Evolutionary conservation across 2,888 invertebrate genomes (phyloP).

Genomic region (Amblyteles armatorius): DNA sequence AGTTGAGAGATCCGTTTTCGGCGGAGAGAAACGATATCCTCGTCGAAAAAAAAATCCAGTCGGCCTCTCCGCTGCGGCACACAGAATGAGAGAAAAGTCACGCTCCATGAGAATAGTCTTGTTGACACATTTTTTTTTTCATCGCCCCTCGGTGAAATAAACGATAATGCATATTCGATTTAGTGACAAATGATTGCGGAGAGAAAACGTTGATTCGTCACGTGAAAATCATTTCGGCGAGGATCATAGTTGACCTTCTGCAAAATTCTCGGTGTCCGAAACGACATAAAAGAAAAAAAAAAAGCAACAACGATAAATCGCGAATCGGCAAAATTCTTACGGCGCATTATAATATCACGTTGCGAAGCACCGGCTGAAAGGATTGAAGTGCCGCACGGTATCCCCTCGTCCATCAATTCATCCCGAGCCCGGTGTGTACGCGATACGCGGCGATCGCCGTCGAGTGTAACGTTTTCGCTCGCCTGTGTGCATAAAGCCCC

Average conservation of each 20-base stretch:
- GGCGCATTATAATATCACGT: slow-evolving; percentile 29
- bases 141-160: too few relatives aligned
- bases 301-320: not conserved
- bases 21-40: too few relatives aligned
- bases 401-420: slow-evolving; percentile 62
- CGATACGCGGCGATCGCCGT: slow-evolving; percentile 31
- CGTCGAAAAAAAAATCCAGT: too few relatives aligned
- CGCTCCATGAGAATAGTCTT: not conserved
- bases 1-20: not conserved
- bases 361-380: slow-evolving; percentile 50
- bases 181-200: not conserved
- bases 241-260: not conserved
- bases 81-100: not conserved
- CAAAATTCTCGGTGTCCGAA: not conserved
- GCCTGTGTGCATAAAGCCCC: slow-evolving; percentile 28
- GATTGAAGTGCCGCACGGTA: slow-evolving; percentile 60
- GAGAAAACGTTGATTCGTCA: not conserved
- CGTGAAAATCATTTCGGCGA: slow-evolving; percentile 25
- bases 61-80: too few relatives aligned
- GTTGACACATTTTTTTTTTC: too few relatives aligned
- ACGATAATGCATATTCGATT: not conserved
- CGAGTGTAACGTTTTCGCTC: not conserved
- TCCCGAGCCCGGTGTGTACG: slow-evolving; percentile 38
- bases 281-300: not conserved
- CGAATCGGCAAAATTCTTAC: slow-evolving; percentile 14